A percentile compares a stretch with the other conserved stretches of the same genome.
Evolutionary conservation across 2,113 vertebrate genomes (phyloP).

Genomic region (Prietella phreatophila): DNA sequence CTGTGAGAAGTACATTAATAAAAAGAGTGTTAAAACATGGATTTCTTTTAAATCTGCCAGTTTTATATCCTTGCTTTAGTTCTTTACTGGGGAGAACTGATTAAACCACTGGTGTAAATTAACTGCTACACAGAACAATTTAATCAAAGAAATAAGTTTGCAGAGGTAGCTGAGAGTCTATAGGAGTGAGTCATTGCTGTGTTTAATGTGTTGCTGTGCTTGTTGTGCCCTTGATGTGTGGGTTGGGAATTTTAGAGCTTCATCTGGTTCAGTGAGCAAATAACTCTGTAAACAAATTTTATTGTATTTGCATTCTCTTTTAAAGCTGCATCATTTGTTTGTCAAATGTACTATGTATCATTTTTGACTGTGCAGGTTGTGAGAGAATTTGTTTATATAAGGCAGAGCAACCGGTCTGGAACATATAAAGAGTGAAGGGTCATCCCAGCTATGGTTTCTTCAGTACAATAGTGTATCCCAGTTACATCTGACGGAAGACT

Average conservation of each 20-base stretch:
- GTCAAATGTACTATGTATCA: constrained; percentile 34
- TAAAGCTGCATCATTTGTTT: constrained; percentile 45
- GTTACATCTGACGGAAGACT: not conserved
- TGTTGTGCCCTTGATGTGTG: constrained; percentile 13
- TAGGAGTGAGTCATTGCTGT: not conserved
- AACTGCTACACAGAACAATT: constrained; percentile 2
- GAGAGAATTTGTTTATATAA: constrained; percentile 11
- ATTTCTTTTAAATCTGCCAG: not conserved
- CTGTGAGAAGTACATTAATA: not conserved
- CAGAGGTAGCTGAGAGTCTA: not conserved
- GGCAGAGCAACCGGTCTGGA: constrained; percentile 21
- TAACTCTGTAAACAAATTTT: constrained; percentile 37
- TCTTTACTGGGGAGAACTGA: not conserved
- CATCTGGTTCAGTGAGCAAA: constrained; percentile 31
- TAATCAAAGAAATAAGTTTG: not conserved
- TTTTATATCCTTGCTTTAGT: not conserved
- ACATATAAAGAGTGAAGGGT: constrained; percentile 4
- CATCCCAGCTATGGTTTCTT: not conserved
- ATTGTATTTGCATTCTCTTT: constrained; percentile 45
- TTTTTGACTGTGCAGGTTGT: constrained; percentile 27
- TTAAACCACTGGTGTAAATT: not conserved
- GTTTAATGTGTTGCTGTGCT: not conserved
- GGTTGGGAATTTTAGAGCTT: constrained; percentile 23
- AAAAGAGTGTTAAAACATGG: no score
- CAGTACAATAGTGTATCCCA: not conserved